Evolutionary conservation across 2,113 vertebrate species (phyloP), one percentile per base, ranked within the genome.

Genomic region (Centropus unirufus): DNA sequence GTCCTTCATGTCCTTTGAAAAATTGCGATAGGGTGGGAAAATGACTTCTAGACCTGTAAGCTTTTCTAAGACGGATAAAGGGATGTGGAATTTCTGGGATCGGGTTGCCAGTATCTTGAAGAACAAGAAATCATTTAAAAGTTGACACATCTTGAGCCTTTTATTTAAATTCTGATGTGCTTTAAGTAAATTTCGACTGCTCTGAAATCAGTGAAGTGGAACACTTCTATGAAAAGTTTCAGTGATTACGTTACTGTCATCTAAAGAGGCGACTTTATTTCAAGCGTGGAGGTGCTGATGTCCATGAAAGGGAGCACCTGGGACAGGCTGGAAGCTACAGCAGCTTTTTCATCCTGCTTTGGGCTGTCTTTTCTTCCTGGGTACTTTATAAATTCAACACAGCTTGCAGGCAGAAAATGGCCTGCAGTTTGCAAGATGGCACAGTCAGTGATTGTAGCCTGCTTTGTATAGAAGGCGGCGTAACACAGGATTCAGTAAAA

Each of bases 11-110:
- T 83, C 61, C 84, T 77, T 87, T 15, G 8, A 39, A 67, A 64
- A 89, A 72, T 34, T 85, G 34, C 82, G 62, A 82, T 74, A 40
- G 62, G 83, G 55, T 69, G 68, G 42, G 59, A 89, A 97, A 89
- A 89, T 59, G 21, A 27, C 46, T 83, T 83, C n/a, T 77, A 83
- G 34, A 55, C 79, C 84, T 63, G n/a, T 47, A 58, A 93, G 54
- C 52, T 92, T 58, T 87, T 87, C 81, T 72, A 73, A 83, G 39
- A n/a, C 27, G 82, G 34, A 67, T 62, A 91, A 85, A 92, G 27
- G 27, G 32, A 63, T 77, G 79, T 47, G 36, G 61, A 51, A 44
- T 72, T 81, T 83, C 72, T 91, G 36, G 26, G 74, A 70, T 80
- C 32, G 27, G 18, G 21, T 93, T 86, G 58, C 32, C 46, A 44